Evolutionary conservation across 2,888 invertebrate species (phyloP).

Genomic region (Agriopis marginaria): DNA sequence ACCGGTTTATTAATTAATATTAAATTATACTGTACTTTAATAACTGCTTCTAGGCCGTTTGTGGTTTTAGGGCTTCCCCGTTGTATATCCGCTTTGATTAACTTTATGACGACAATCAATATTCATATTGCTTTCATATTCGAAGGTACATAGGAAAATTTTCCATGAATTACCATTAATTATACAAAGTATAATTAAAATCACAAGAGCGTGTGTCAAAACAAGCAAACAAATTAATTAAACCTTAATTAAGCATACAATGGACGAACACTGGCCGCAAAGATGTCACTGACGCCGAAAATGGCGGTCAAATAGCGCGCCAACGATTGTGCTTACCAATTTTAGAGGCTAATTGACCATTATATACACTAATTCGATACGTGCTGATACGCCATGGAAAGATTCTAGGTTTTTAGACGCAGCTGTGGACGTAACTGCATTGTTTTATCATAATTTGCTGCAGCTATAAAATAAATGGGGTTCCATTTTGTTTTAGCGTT

Average conservation of each 20-base stretch:
- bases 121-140: slow-evolving; percentile 1
- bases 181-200: slow-evolving; percentile 6
- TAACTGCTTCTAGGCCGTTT: slow-evolving; percentile 37
- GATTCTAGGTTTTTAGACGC: slow-evolving; percentile 8
- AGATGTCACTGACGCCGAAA: slow-evolving; percentile 21
- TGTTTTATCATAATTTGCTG: slow-evolving; percentile 10
- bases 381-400: slow-evolving; percentile 28
- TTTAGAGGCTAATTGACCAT: slow-evolving; percentile 27
- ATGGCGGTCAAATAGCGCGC: slow-evolving; percentile 29
- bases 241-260: slow-evolving; percentile 20
- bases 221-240: slow-evolving; percentile 27
- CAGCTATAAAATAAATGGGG: slow-evolving; percentile 1
- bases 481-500: slow-evolving; percentile 2
- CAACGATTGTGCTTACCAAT: slow-evolving; percentile 4
- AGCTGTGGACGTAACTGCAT: neutral
- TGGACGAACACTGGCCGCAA: slow-evolving; percentile 15
- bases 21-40: slow-evolving; percentile 31
- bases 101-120: slow-evolving; percentile 3
- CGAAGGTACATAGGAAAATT: neutral
- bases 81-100: slow-evolving; percentile 33
- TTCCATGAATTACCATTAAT: neutral
- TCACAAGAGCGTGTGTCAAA: slow-evolving; percentile 9
- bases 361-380: slow-evolving; percentile 32
- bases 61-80: slow-evolving; percentile 49
- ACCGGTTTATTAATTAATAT: slow-evolving; percentile 42